phyloP scores from a whole-genome alignment of 2,113 vertebrate genomes.

The Tragelaphus strepsiceros region DNA sequence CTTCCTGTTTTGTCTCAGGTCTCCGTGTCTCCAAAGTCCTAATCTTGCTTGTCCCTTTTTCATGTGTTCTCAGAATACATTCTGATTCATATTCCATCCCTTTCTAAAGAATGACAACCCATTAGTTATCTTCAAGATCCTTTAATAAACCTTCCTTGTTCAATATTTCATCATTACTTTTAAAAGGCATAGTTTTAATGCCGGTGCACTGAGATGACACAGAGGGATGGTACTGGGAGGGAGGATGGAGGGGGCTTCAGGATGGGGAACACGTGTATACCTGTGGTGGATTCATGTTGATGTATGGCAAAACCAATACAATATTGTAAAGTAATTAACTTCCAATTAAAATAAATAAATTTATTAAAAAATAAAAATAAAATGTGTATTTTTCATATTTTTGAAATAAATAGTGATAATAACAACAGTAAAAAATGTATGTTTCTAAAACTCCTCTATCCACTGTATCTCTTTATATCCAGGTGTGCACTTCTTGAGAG shows the following conservation, averaged over 20 bases:
- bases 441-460: not conserved
- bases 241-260: no score
- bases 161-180: not conserved
- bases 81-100: not conserved
- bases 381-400: not conserved
- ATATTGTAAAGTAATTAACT: no score
- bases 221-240: no score
- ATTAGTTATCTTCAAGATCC: not conserved
- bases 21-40: not conserved
- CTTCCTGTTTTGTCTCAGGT: not conserved
- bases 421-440: not conserved
- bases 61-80: not conserved
- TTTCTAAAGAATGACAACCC: not conserved
- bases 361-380: no score
- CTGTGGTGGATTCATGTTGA: no score
- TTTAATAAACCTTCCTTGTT: not conserved
- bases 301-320: no score
- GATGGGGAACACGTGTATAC: no score
- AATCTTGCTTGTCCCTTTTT: not conserved
- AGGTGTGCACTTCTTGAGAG: not conserved
- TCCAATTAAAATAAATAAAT: no score
- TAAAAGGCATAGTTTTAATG: not conserved
- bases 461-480: not conserved
- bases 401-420: not conserved
- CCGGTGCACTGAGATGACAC: no score